Evolutionary conservation across 2,888 invertebrate genomes (phyloP).

Genomic region (Anorthoa munda): DNA sequence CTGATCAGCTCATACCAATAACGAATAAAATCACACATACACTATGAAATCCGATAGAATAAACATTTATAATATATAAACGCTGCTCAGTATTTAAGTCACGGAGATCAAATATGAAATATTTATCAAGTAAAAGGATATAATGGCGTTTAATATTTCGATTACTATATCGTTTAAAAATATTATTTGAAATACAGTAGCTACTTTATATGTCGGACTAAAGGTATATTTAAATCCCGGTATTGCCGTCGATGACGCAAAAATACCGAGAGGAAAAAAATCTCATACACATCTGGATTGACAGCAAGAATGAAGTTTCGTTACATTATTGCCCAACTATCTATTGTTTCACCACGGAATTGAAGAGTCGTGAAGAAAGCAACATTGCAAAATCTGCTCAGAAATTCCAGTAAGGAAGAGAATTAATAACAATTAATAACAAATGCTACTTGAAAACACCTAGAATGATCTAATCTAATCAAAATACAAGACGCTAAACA

Average conservation of each 20-base stretch:
- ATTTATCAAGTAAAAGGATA: conserved; percentile 27
- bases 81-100: conserved; percentile 12
- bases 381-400: background rate
- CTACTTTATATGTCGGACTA: background rate
- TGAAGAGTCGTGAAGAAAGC: background rate
- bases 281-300: background rate
- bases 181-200: conserved; percentile 11
- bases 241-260: background rate
- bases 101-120: conserved; percentile 47
- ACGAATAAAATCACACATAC: background rate
- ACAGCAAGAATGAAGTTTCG: conserved; percentile 4
- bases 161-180: conserved; percentile 34
- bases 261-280: background rate
- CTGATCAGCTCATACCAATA: background rate
- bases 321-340: conserved; percentile 15
- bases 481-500: conserved; percentile 9
- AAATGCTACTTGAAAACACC: conserved; percentile 34
- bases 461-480: conserved; percentile 36
- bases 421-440: conserved; percentile 11
- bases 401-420: background rate
- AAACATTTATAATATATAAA: conserved; percentile 8
- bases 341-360: conserved; percentile 25
- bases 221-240: background rate
- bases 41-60: background rate
- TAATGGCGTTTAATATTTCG: conserved; percentile 23